These are phyloP conservation scores for Colletes collaris DNA, from an alignment of 2,888 invertebrate species.

Conservation along the genomic window DNA sequence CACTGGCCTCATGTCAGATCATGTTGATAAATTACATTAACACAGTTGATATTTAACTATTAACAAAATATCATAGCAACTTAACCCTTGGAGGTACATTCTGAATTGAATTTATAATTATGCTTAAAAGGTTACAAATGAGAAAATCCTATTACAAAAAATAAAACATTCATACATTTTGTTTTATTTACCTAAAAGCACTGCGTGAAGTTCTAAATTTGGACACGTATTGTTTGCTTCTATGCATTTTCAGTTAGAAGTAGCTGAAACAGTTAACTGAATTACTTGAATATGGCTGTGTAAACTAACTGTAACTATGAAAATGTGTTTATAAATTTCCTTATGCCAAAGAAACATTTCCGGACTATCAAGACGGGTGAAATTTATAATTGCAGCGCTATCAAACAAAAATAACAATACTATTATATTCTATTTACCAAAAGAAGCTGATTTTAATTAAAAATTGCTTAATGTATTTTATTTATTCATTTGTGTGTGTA, in stretches of 20 bases:
- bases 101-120: conserved; percentile 5
- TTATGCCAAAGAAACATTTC: neutral
- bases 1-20: neutral
- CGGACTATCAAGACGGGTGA: neutral
- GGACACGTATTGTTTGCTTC: neutral
- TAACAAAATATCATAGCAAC: conserved; percentile 1
- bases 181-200: neutral
- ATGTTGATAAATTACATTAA: neutral
- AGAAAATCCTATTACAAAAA: neutral
- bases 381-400: neutral
- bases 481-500: too few relatives aligned
- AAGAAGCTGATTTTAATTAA: too few relatives aligned
- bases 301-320: neutral
- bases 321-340: neutral
- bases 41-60: neutral
- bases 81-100: conserved; percentile 51
- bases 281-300: neutral
- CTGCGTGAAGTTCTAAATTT: neutral
- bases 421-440: too few relatives aligned
- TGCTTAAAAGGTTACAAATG: neutral
- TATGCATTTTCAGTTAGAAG: neutral
- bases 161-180: neutral
- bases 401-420: neutral
- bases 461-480: too few relatives aligned
- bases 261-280: neutral